Conservation (phyloP, 2,888 invertebrate genomes). For the Eupithecia insigniata region DNA sequence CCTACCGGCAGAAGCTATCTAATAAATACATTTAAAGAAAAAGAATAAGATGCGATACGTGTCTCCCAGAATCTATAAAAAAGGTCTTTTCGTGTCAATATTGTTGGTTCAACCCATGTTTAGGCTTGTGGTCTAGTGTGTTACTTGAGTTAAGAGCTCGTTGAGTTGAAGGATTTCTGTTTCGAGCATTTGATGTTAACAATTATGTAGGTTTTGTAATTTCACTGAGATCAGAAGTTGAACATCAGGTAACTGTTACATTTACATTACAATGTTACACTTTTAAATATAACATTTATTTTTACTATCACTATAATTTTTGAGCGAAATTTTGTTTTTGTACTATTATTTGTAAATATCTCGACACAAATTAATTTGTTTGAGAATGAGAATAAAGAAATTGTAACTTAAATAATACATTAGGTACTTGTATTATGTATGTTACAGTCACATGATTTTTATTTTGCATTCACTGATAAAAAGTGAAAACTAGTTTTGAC, state of each 20-base stretch:
- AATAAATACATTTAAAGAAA: neutral
- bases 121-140: constrained; percentile 17
- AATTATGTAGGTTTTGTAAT: neutral
- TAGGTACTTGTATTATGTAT: neutral
- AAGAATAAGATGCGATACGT: neutral
- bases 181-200: constrained; percentile 11
- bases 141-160: constrained; percentile 9
- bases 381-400: too few relatives aligned
- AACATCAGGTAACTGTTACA: neutral
- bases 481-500: neutral
- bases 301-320: too few relatives aligned
- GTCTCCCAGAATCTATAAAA: neutral
- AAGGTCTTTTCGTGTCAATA: neutral
- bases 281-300: too few relatives aligned
- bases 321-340: too few relatives aligned
- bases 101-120: neutral
- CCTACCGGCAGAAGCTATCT: too few relatives aligned
- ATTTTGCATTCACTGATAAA: neutral
- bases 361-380: too few relatives aligned
- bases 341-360: too few relatives aligned
- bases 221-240: neutral
- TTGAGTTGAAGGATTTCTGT: constrained; percentile 9
- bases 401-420: neutral
- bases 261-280: too few relatives aligned
- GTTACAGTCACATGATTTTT: neutral